phyloP scores from a whole-genome alignment of 2,888 invertebrate genomes.

The Empis livida region DNA sequence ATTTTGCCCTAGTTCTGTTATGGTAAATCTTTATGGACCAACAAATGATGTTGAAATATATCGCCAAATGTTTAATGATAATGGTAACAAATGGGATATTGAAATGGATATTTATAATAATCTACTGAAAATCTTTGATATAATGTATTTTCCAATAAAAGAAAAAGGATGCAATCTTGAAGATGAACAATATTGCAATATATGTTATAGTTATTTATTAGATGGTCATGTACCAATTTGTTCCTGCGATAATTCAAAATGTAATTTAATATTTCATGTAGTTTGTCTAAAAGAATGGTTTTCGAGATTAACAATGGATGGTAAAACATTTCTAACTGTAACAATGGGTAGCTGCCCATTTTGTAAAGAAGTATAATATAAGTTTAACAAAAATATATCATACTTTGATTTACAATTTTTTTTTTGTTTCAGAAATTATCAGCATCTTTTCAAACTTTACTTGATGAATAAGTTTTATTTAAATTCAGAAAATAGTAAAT shows the following conservation, averaged over 20 bases:
- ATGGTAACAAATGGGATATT: constrained; percentile 27
- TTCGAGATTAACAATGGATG: constrained; percentile 23
- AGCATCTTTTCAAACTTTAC: constrained; percentile 27
- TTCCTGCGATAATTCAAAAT: constrained; percentile 30
- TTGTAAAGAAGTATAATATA: constrained; percentile 28
- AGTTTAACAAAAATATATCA: neutral
- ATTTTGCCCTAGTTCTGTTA: constrained; percentile 24
- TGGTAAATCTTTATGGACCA: constrained; percentile 30
- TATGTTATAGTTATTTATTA: constrained; percentile 28
- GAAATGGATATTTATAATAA: constrained; percentile 32
- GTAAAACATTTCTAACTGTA: constrained; percentile 28
- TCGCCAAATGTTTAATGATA: constrained; percentile 25
- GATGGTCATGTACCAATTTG: constrained; percentile 31
- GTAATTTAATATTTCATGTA: constrained; percentile 29
- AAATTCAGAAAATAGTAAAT: too few relatives aligned
- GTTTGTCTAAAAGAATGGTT: constrained; percentile 32
- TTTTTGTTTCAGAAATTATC: constrained; percentile 27
- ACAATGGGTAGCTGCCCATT: constrained; percentile 31
- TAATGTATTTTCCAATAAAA: constrained; percentile 32
- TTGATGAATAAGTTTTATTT: constrained; percentile 15
- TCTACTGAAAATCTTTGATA: constrained; percentile 31
- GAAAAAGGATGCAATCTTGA: too few relatives aligned
- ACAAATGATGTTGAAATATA: constrained; percentile 25
- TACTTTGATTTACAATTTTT: neutral
- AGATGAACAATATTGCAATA: constrained; percentile 23